phyloP scores from a whole-genome alignment of 1,140 invertebrate genomes.

The Listronotus oregonensis region DNA sequence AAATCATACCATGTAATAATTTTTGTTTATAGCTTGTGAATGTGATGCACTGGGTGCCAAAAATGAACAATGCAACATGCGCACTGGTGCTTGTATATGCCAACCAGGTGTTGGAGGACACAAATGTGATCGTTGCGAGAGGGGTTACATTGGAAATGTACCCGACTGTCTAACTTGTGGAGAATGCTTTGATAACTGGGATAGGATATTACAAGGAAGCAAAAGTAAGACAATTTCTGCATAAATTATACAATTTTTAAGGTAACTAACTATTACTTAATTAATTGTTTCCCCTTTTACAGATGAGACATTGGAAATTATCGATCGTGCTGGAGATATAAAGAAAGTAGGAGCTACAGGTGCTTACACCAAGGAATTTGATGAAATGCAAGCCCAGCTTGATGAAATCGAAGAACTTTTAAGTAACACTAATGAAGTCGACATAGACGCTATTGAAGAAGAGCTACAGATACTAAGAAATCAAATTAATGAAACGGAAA shows the following conservation, averaged over 20 bases:
- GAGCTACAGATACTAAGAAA: slow-evolving; percentile 57
- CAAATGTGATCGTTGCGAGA: slow-evolving; percentile 93
- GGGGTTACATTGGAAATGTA: slow-evolving; percentile 89
- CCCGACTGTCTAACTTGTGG: slow-evolving; percentile 94
- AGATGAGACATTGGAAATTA: slow-evolving; percentile 73
- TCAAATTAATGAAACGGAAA: slow-evolving; percentile 58
- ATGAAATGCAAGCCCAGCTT: slow-evolving; percentile 84
- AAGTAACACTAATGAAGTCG: slow-evolving; percentile 66
- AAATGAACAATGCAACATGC: slow-evolving; percentile 82
- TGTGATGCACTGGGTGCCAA: slow-evolving; percentile 87
- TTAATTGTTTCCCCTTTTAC: slow-evolving; percentile 50
- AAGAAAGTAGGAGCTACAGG: slow-evolving; percentile 91
- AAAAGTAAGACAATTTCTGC: slow-evolving; percentile 45
- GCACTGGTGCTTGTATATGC: slow-evolving; percentile 88
- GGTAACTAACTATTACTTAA: not conserved
- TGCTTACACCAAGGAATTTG: slow-evolving; percentile 92
- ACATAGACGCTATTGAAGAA: slow-evolving; percentile 55
- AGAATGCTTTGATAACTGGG: slow-evolving; percentile 99
- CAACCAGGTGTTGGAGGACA: slow-evolving; percentile 90
- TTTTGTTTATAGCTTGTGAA: slow-evolving; percentile 68
- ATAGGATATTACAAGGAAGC: slow-evolving; percentile 77
- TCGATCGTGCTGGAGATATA: slow-evolving; percentile 86
- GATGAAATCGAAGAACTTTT: slow-evolving; percentile 77
- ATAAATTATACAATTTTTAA: slow-evolving; percentile 10
- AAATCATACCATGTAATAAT: no score